phyloP scores from a whole-genome alignment of 2,797 vertebrate species.

The Bovichtus variegatus region DNA sequence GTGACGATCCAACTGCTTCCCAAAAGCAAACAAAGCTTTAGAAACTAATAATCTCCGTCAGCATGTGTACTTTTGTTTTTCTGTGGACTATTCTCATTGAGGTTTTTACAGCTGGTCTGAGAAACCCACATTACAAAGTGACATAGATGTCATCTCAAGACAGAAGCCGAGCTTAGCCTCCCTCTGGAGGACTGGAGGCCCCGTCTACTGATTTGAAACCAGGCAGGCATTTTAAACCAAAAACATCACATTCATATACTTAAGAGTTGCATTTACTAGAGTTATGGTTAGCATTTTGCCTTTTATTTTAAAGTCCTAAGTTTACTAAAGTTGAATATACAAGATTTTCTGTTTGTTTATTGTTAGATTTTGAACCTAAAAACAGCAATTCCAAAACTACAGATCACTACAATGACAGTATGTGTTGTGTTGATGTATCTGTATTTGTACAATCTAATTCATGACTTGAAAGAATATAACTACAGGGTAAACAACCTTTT shows the following conservation, averaged over 20 bases:
- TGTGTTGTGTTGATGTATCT: slow-evolving; percentile 10
- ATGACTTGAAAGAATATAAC: slow-evolving; percentile 59
- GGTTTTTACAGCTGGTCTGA: slow-evolving; percentile 75
- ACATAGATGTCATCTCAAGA: slow-evolving; percentile 19
- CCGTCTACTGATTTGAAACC: slow-evolving; percentile 26
- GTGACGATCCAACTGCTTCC: neutral
- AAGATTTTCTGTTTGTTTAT: slow-evolving; percentile 6
- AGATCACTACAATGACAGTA: slow-evolving; percentile 5
- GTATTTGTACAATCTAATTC: slow-evolving; percentile 31
- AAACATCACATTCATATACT: slow-evolving; percentile 7
- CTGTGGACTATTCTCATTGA: slow-evolving; percentile 9
- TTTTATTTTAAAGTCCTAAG: slow-evolving; percentile 16
- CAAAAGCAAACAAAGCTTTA: neutral
- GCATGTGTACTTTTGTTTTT: neutral
- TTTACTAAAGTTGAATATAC: slow-evolving; percentile 18
- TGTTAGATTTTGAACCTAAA: slow-evolving; percentile 23
- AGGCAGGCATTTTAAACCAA: slow-evolving; percentile 15
- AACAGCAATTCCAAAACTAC: neutral
- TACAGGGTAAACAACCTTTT: slow-evolving; percentile 60
- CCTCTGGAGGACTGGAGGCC: slow-evolving; percentile 33
- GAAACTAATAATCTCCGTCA: neutral
- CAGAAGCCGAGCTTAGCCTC: slow-evolving; percentile 29
- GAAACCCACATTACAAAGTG: slow-evolving; percentile 42
- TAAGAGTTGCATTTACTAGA: slow-evolving; percentile 36
- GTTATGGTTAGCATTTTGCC: slow-evolving; percentile 6